phyloP scores from a whole-genome alignment of 2,797 vertebrate species.

The Pangasius sanitwongsei region DNA sequence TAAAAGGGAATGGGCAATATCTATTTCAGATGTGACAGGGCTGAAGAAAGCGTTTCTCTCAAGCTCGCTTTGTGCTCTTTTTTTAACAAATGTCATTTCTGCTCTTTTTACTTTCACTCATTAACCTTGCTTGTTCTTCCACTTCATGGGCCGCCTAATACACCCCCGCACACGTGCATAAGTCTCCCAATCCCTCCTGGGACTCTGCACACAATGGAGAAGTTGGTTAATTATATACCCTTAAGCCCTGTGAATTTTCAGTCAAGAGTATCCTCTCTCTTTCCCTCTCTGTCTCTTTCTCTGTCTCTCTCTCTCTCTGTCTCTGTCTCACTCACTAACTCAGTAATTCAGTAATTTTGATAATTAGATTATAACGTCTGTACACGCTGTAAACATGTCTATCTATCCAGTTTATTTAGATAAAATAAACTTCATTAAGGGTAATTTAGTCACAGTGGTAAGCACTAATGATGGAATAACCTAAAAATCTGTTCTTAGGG shows the following conservation, averaged over 20 bases:
- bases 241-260: conserved; percentile 57
- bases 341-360: conserved; percentile 27
- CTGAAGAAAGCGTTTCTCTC: conserved; percentile 59
- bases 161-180: conserved; percentile 62
- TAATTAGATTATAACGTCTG: conserved; percentile 34
- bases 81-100: conserved; percentile 71
- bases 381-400: background rate
- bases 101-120: conserved; percentile 77
- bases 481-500: background rate
- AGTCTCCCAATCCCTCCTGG: conserved; percentile 61
- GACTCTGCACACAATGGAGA: conserved; percentile 54
- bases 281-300: conserved; percentile 23
- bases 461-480: background rate
- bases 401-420: conserved; percentile 8
- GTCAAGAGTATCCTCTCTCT: conserved; percentile 26
- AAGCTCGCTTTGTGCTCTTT: conserved; percentile 59
- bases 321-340: background rate
- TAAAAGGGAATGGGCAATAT: conserved; percentile 47
- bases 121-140: conserved; percentile 83
- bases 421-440: conserved; percentile 14
- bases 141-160: conserved; percentile 76
- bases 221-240: conserved; percentile 63
- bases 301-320: conserved; percentile 14
- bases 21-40: conserved; percentile 62
- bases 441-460: background rate